phyloP scores from a whole-genome alignment of 2,113 vertebrate species.

The Diglossa brunneiventris region DNA sequence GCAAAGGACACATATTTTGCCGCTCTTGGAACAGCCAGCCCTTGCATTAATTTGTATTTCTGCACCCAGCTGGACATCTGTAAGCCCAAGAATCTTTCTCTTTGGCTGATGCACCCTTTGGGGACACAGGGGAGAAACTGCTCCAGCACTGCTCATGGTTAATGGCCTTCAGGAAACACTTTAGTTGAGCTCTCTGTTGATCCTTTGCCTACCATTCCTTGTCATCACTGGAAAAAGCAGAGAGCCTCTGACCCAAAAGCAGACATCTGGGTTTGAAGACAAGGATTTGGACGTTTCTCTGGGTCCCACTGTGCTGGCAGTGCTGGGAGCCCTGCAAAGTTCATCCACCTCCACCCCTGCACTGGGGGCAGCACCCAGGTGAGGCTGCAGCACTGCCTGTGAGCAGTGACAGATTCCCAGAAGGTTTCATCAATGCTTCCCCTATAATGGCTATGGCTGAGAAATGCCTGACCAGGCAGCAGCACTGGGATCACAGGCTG shows the following conservation, averaged over 20 bases:
- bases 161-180: background rate
- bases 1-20: background rate
- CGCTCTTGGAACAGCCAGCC: background rate
- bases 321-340: background rate
- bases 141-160: background rate
- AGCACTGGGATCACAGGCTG: background rate
- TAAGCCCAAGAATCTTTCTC: background rate
- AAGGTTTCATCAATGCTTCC: fast-evolving
- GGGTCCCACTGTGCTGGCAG: background rate
- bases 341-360: background rate
- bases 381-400: background rate
- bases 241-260: background rate
- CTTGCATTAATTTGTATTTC: background rate
- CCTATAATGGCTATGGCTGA: fast-evolving
- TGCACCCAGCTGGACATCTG: background rate
- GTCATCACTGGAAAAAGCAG: background rate
- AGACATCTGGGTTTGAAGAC: background rate
- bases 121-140: background rate
- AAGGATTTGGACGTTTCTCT: fast-evolving
- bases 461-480: background rate
- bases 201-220: background rate
- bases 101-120: background rate
- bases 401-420: background rate
- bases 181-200: background rate
- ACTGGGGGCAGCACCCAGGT: fast-evolving